These are phyloP conservation scores for Phoxinus dragarum DNA, from an alignment of 2,797 vertebrate species.

Conservation along the genomic window DNA sequence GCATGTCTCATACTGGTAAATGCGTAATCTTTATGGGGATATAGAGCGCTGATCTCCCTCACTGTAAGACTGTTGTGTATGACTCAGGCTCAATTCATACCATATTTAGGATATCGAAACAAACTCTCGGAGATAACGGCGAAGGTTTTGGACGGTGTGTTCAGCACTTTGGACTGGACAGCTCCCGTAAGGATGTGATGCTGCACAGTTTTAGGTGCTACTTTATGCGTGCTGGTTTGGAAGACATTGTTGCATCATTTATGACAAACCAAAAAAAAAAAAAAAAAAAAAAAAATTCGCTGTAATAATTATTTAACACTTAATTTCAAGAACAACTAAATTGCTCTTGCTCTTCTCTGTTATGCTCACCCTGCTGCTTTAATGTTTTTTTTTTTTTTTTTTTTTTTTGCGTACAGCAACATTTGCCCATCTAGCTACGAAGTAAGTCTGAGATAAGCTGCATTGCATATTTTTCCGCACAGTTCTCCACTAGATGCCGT, in stretches of 20 bases:
- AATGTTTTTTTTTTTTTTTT: too few relatives aligned
- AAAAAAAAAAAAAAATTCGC: neutral
- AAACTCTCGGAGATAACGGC: too few relatives aligned
- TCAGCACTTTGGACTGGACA: neutral
- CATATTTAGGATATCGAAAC: neutral
- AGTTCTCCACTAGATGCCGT: neutral
- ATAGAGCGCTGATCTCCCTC: too few relatives aligned
- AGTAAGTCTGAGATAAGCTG: neutral
- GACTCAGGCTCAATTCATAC: too few relatives aligned
- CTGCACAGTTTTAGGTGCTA: too few relatives aligned
- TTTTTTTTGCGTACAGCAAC: neutral
- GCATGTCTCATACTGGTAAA: neutral
- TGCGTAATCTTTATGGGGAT: too few relatives aligned
- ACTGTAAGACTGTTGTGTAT: too few relatives aligned
- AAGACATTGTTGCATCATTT: neutral
- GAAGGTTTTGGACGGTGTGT: neutral
- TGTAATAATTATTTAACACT: neutral
- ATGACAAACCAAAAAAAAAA: neutral
- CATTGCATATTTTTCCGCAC: neutral
- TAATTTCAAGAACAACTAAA: neutral
- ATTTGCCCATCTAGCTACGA: neutral
- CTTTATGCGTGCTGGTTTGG: neutral
- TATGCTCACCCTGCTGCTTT: neutral
- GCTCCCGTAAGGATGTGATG: neutral
- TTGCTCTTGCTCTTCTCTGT: neutral